Percentiles rank a stretch among this genome's conserved stretches.
Evolutionary conservation across 2,888 invertebrate genomes (phyloP).

Genomic region (Oasisia sp.): DNA sequence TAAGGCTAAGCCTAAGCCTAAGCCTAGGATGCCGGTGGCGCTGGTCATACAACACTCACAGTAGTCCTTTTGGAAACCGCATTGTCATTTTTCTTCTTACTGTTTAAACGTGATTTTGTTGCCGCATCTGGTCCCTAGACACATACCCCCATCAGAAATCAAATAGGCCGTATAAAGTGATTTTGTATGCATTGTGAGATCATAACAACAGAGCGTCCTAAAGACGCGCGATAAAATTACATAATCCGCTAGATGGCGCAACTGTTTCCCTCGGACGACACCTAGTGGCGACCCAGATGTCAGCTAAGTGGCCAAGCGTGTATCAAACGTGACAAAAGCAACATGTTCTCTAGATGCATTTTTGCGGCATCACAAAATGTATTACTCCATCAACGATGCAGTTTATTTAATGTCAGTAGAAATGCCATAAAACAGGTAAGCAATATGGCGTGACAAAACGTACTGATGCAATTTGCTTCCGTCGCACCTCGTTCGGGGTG

Average conservation of each 20-base stretch:
- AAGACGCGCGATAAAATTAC: background rate
- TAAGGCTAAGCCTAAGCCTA: no score
- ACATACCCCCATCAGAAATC: no score
- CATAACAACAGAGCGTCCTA: background rate
- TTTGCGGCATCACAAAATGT: slow-evolving; percentile 12
- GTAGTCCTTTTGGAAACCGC: no score
- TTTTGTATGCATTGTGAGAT: no score
- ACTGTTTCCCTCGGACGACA: background rate
- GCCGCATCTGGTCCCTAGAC: no score
- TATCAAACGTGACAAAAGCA: background rate
- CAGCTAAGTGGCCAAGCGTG: background rate
- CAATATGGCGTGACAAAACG: background rate
- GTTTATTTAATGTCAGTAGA: background rate
- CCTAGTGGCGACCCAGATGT: slow-evolving; percentile 5
- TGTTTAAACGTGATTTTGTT: no score
- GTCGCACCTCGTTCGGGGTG: background rate
- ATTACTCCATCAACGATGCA: background rate
- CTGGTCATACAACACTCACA: no score
- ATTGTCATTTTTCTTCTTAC: no score
- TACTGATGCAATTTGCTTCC: background rate
- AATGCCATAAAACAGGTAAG: slow-evolving; percentile 10
- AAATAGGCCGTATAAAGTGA: no score
- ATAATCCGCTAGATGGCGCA: background rate
- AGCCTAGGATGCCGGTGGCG: no score
- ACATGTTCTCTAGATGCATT: slow-evolving; percentile 3